Base-by-base conservation (phyloP, 2,113 vertebrate species). In the Tetrax tetrax region DNA sequence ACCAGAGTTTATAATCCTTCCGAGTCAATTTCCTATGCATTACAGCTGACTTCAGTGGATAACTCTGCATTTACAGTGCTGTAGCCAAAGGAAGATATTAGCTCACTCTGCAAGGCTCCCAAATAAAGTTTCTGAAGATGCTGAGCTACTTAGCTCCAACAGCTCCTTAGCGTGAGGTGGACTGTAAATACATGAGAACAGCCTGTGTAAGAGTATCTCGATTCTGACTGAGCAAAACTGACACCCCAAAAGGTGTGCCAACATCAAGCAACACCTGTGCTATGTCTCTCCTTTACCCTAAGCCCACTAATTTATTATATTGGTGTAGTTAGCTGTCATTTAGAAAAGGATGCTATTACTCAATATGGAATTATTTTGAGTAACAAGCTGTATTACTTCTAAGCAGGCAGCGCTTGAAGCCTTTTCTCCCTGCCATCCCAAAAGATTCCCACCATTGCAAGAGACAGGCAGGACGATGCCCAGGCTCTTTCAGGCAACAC, bases 1-100 rank as follows among this genome's bases (percentile, higher is more conserved):
- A 48, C 1, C 89, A 92, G 91, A 94, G 51, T 83, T 93, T 64
- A 66, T 69, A 64, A 76, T 85, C 84, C 51, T 75, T 90, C 95
- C 54, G 38, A 95, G 70, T 48, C 72, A 29, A 80, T 59, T 92
- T 83, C 75, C 33, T 41, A 88, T 38, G 18, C 35, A 15, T 57
- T 48, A 66, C 70, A 90, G 72, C 69, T 83, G 86, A 83, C 70
- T 94, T 88, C 65, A 92, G 89, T 23, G 43, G 83, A 28, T 60
- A 64, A 77, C 48, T 65, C 65, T 81, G 69, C 60, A 75, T 84
- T 94, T 64, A 87, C 57, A 65, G 9, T 10, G 7, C 48, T 65
- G 69, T 9, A 71, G 77, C 61, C 93, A 94, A 94, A 61, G 91
- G 81, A 95, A 93, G 87, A 50, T 51, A 66, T 61, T 41, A 91